Conservation (phyloP, 2,797 vertebrate genomes). For the Notolepis coatsorum region DNA sequence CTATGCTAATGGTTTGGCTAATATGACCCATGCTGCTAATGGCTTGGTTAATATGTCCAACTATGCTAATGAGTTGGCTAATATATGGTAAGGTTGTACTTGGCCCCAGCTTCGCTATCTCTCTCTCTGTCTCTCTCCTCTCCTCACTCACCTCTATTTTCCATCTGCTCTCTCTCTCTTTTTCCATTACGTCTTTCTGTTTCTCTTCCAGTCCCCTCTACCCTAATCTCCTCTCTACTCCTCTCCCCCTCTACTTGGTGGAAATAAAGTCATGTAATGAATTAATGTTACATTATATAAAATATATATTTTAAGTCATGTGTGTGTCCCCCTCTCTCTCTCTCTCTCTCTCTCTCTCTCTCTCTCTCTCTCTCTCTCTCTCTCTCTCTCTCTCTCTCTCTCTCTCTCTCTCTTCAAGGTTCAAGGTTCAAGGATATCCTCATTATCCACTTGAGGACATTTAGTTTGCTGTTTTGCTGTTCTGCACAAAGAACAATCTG, state of each 20-base stretch:
- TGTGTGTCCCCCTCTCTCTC: not conserved
- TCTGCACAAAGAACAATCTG: too few relatives aligned
- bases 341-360: not conserved
- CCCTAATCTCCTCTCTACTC: too few relatives aligned
- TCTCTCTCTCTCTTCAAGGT: conserved; percentile 1
- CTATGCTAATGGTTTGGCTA: conserved; percentile 35
- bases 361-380: not conserved
- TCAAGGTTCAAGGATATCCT: not conserved
- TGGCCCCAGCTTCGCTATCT: conserved; percentile 3
- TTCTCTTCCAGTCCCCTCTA: too few relatives aligned
- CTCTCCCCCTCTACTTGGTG: too few relatives aligned
- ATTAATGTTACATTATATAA: too few relatives aligned
- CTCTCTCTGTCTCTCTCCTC: not conserved
- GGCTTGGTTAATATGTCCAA: conserved; percentile 35
- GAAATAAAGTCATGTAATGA: too few relatives aligned
- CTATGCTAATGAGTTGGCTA: conserved; percentile 34
- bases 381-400: not conserved
- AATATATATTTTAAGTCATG: too few relatives aligned
- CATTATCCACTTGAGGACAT: not conserved
- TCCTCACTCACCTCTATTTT: not conserved
- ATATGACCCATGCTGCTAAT: conserved; percentile 54
- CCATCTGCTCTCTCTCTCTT: not conserved
- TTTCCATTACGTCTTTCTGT: too few relatives aligned
- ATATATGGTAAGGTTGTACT: conserved; percentile 23
- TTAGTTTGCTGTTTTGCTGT: too few relatives aligned